Evolutionary conservation across 1,140 invertebrate genomes (phyloP), one percentile per base, ranked within the genome.

Genomic region (Diabrotica virgifera): DNA sequence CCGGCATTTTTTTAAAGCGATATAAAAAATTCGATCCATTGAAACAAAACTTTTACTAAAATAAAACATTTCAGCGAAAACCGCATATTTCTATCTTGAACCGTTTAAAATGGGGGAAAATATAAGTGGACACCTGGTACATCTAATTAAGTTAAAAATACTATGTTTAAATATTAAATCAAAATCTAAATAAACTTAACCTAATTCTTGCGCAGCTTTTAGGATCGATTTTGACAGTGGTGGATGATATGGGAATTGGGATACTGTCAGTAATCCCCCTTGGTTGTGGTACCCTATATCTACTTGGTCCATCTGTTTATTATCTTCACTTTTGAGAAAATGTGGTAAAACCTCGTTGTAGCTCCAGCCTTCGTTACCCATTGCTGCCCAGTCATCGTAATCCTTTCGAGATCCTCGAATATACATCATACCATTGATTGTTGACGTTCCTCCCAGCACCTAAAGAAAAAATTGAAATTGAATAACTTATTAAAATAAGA

Each of bases 381-480:
- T 81, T 5, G 83, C 84, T 6, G 91, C 91, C 96, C 96, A 98
- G 55, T 88, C 82, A 75, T 98, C 93, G 79, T 90, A 98, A 79
- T 98, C 96, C 69, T 87, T 87, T 8, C 89, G 85, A 71, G 95
- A 92, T 3, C 96, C 96, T 56, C 96, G 84, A 63, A 97, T 94
- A 78, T 98, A 98, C 80, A 95, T 95, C 95, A 98, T 98, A 2
- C 94, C 95, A 78, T 98, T 98, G 80, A 98, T 87, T 0, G 95
- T 93, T 36, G 94, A 95, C 0, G 93, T 96, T 2, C 96, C 96
- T 13, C 95, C 95, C 3, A 95, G 77, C 0, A 93, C 91, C 87
- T 73, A 57, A 11, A 66, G 36, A 46, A 46, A 46, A 2, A 46
- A 10, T 46, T 10, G 2, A 46, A 46, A n/a, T 46, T 46, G 2